Evolutionary conservation across 2,888 invertebrate genomes (phyloP), one percentile per base, ranked within the genome.

Genomic region (Mimumesa dahlbomi): DNA sequence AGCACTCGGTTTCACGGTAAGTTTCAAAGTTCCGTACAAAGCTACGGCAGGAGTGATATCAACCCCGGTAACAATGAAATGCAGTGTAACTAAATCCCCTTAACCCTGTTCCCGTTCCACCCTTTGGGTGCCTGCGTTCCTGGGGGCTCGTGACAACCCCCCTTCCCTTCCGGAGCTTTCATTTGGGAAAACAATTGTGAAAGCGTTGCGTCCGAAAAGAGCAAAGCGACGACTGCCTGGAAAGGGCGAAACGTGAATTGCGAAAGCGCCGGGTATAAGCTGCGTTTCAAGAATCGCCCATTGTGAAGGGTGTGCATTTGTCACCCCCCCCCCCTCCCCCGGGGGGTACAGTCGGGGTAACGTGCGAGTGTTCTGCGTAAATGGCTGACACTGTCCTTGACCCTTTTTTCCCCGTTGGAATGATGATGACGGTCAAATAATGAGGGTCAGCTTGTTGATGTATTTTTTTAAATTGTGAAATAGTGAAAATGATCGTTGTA

Each of bases 181-280:
- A 83, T 82, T 83, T 76, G 70, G 65, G 73, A 72, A 82, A 82
- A 79, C 81, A 82, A 83, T 82, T 70, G 81, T 73, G 73, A 74
- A 77, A 79, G 77, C 70, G 22, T 19, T 62, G 59, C 53, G 63
- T 64, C 54, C 65, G 59, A 66, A 68, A 68, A 65, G 59, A 68
- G 61, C 67, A 64, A 66, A 77, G 68, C 68, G 59, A 36, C 52
- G 45, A 42, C 31, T 16, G 16, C 59, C 38, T 48, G 50, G 59
- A 72, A 68, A 63, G 49, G 54, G 38, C 19, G 21, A 58, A 59
- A 11, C 1, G 31, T 0, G 14, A 46, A 45, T 3, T 54, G 40
- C n/a, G 14, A 11, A 11, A 31, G 29, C 11, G 19, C 18, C 16
- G 38, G 45, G 16, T 22, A 9, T 18, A 49, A 46, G 53, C 53